A percentile compares a stretch with the other conserved stretches of the same genome.
Conservation (phyloP, 1,140 invertebrate species). For the Nymphalis io region DNA sequence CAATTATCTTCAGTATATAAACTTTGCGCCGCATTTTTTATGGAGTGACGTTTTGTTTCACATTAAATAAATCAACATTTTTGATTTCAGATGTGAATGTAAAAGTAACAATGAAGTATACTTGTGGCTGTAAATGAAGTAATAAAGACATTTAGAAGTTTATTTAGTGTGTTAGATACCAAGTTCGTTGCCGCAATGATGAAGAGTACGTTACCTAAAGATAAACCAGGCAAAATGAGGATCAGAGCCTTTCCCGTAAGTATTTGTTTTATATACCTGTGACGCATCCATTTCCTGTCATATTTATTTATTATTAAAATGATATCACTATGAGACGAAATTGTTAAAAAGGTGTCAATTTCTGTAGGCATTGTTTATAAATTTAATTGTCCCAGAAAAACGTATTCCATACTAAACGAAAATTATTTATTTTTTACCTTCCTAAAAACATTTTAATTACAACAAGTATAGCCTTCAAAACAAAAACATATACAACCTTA, state of each 20-base stretch:
- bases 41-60: conserved; percentile 37
- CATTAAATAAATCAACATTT: conserved; percentile 39
- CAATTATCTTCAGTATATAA: conserved; percentile 87
- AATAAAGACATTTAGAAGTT: conserved; percentile 45
- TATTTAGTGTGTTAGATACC: conserved; percentile 54
- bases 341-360: too few species aligned
- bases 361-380: too few species aligned
- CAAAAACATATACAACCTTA: neutral
- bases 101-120: conserved; percentile 71
- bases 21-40: conserved; percentile 88
- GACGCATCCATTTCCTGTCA: neutral
- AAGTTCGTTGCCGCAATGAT: conserved; percentile 79
- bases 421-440: too few species aligned
- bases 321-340: too few species aligned
- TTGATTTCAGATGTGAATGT: conserved; percentile 70
- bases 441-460: too few species aligned
- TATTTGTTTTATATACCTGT: conserved; percentile 5
- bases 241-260: conserved; percentile 96
- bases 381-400: too few species aligned
- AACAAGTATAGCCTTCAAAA: neutral
- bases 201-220: conserved; percentile 87
- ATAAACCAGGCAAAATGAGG: conserved; percentile 97
- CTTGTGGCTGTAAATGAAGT: conserved; percentile 65
- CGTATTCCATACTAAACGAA: too few species aligned
- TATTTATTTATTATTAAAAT: neutral